Conservation (phyloP, 1,140 invertebrate genomes). For the Zaprionus gabonicus region DNA sequence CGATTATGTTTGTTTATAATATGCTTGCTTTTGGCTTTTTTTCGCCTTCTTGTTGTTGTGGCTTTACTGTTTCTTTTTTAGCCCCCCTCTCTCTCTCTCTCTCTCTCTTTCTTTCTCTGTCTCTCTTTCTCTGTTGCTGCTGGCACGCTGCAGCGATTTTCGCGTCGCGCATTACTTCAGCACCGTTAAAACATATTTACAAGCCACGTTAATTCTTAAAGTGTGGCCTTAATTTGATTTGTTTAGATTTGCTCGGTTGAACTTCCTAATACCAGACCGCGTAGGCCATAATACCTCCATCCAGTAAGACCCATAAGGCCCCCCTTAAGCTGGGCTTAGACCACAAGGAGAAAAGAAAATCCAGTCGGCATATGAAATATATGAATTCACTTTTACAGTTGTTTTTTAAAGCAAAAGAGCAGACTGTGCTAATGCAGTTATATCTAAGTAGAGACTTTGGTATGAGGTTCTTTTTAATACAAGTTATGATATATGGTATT, state of each 20-base stretch:
- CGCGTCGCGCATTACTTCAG: slow-evolving; percentile 77
- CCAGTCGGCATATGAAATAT: background rate
- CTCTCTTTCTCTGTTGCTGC: slow-evolving; percentile 21
- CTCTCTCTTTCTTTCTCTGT: background rate
- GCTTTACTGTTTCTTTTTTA: slow-evolving; percentile 68
- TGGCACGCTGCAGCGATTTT: slow-evolving; percentile 77
- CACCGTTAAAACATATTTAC: slow-evolving; percentile 80
- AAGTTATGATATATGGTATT: too few relatives aligned
- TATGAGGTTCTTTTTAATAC: too few relatives aligned
- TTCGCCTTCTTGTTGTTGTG: slow-evolving; percentile 37
- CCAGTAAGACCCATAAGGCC: background rate
- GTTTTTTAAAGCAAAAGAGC: background rate
- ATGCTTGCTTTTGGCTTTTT: slow-evolving; percentile 61
- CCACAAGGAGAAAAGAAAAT: background rate
- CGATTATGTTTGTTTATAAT: slow-evolving; percentile 81
- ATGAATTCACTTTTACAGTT: background rate
- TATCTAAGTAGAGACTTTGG: background rate
- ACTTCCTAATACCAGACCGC: slow-evolving; percentile 37
- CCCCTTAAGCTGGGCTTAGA: background rate
- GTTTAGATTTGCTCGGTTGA: slow-evolving; percentile 67
- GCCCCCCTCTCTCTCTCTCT: slow-evolving; percentile 2
- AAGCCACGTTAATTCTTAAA: slow-evolving; percentile 82
- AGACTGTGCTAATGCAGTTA: too few relatives aligned
- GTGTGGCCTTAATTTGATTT: slow-evolving; percentile 82
- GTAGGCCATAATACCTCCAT: slow-evolving; percentile 17